Evolutionary conservation across 2,113 vertebrate genomes (phyloP).

Genomic region (Pongo abelii): DNA sequence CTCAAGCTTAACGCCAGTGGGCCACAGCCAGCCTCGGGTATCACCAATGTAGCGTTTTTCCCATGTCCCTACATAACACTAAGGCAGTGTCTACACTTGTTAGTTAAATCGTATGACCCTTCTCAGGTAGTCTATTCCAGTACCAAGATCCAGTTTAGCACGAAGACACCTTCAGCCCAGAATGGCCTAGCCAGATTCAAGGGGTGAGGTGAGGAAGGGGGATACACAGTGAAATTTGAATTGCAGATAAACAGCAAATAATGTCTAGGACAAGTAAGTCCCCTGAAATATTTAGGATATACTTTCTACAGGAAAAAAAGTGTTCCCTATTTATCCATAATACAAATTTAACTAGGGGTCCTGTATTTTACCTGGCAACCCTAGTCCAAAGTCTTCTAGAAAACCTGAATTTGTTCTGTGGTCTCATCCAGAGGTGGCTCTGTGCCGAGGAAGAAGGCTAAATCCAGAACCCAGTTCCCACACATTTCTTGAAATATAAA

Average conservation of each 20-base stretch:
- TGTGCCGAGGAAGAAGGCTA: neutral
- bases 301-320: neutral
- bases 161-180: neutral
- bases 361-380: neutral
- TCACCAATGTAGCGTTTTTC: neutral
- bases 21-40: neutral
- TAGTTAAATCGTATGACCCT: neutral
- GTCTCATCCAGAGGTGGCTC: neutral
- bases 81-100: neutral
- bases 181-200: neutral
- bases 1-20: neutral
- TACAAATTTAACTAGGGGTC: neutral
- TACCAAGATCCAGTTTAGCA: neutral
- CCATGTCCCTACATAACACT: neutral
- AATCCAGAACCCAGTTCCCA: neutral
- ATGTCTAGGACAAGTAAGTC: neutral
- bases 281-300: neutral
- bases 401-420: neutral
- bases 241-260: neutral
- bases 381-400: neutral
- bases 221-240: neutral
- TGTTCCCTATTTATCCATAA: neutral
- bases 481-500: neutral
- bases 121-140: neutral
- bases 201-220: rapidly evolving